Percentiles rank a stretch among this genome's conserved stretches.
Conservation (phyloP, 2,113 vertebrate species). For the Datnioides undecimradiatus region DNA sequence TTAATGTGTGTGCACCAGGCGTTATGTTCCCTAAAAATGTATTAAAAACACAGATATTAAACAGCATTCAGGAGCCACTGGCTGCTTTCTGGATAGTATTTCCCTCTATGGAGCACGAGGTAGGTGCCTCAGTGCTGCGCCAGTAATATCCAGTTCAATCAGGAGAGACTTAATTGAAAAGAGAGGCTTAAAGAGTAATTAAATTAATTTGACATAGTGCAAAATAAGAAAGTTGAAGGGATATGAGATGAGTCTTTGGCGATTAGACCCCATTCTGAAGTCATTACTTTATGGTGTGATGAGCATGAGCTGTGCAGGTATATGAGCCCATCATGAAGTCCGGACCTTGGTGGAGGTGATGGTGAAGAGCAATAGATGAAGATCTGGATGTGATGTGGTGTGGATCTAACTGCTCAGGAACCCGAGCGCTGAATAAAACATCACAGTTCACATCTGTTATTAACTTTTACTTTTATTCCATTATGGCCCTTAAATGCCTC, state of each 20-base stretch:
- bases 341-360: too few relatives aligned
- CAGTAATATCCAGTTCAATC: not conserved
- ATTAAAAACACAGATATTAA: not conserved
- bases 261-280: too few relatives aligned
- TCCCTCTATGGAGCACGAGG: not conserved
- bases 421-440: not conserved
- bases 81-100: not conserved
- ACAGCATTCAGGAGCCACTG: not conserved
- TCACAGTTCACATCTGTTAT: not conserved
- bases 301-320: too few relatives aligned
- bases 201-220: not conserved
- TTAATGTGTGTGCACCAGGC: not conserved
- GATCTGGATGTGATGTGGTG: not conserved
- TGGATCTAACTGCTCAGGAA: not conserved
- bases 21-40: not conserved
- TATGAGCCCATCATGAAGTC: too few relatives aligned
- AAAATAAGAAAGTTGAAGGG: not conserved
- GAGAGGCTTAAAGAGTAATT: not conserved
- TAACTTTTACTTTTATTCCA: not conserved
- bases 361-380: too few relatives aligned
- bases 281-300: too few relatives aligned
- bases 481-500: not conserved
- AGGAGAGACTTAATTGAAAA: not conserved
- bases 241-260: too few relatives aligned
- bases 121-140: not conserved